A percentile compares a stretch with the other conserved stretches of the same genome.
Evolutionary conservation across 2,113 vertebrate species (phyloP).

Genomic region (Xenopus laevis): DNA sequence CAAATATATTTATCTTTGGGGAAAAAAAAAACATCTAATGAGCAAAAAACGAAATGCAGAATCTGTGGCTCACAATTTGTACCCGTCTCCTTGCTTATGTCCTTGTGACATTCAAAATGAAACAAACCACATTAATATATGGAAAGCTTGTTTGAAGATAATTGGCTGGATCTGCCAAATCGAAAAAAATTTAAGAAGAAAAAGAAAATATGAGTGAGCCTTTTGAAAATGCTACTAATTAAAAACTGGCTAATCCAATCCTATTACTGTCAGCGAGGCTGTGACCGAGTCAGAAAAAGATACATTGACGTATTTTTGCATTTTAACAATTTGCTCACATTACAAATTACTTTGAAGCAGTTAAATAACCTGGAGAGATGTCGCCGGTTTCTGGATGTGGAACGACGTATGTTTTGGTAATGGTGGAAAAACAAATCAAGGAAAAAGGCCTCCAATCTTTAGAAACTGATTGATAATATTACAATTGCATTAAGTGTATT

Average conservation of each 20-base stretch:
- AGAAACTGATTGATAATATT: not conserved
- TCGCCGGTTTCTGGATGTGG: slow-evolving; percentile 15
- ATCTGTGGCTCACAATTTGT: too few species aligned
- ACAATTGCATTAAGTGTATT: not conserved
- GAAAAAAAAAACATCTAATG: too few species aligned
- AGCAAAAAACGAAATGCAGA: too few species aligned
- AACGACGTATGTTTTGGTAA: not conserved
- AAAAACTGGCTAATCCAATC: slow-evolving; percentile 54
- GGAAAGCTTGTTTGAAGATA: slow-evolving; percentile 47
- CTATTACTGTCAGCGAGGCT: slow-evolving; percentile 48
- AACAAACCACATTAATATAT: not conserved
- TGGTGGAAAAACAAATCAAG: not conserved
- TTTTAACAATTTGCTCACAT: slow-evolving; percentile 26
- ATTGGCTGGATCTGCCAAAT: slow-evolving; percentile 54
- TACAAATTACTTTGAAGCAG: slow-evolving; percentile 30
- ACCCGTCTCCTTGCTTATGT: slow-evolving; percentile 35
- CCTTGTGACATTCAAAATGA: slow-evolving; percentile 22
- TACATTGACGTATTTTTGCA: not conserved
- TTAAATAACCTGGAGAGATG: slow-evolving; percentile 33
- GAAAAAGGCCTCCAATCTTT: not conserved
- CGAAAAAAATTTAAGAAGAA: not conserved
- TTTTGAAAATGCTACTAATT: slow-evolving; percentile 45
- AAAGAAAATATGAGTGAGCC: slow-evolving; percentile 29
- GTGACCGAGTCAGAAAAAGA: slow-evolving; percentile 38
- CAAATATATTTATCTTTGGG: too few species aligned